These are phyloP conservation scores for Pelobates cultripes DNA, from an alignment of 2,797 vertebrate genomes.

Conservation along the genomic window DNA sequence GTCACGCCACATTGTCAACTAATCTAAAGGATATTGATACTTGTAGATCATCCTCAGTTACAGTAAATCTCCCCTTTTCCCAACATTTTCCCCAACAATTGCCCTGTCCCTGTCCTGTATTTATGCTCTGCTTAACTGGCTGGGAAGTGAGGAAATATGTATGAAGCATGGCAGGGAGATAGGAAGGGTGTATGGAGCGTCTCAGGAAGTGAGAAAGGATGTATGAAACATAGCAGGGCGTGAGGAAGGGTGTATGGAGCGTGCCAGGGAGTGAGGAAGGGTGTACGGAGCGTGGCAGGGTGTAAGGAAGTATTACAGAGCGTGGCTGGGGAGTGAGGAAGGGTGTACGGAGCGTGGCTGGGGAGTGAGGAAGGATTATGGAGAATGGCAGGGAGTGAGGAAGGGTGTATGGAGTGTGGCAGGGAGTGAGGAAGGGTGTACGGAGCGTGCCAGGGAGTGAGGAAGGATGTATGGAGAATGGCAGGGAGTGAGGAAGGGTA, in stretches of 20 bases:
- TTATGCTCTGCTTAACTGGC: neutral
- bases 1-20: neutral
- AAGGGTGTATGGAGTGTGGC: neutral
- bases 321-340: neutral
- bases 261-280: neutral
- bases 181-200: neutral
- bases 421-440: no score
- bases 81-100: no score
- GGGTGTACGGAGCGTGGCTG: neutral
- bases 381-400: no score
- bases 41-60: no score
- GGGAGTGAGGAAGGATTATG: neutral
- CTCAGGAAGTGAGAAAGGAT: no score
- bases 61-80: no score
- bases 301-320: neutral
- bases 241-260: neutral
- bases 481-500: no score
- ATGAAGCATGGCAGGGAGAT: neutral
- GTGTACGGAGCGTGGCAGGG: neutral
- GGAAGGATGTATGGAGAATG: no score
- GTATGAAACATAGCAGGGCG: neutral
- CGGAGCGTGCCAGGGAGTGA: no score
- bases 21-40: neutral
- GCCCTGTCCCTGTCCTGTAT: no score
- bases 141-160: neutral